Percentiles rank a stretch among this genome's conserved stretches.
Conservation (phyloP, 2,797 vertebrate genomes). For the Catharus ustulatus region DNA sequence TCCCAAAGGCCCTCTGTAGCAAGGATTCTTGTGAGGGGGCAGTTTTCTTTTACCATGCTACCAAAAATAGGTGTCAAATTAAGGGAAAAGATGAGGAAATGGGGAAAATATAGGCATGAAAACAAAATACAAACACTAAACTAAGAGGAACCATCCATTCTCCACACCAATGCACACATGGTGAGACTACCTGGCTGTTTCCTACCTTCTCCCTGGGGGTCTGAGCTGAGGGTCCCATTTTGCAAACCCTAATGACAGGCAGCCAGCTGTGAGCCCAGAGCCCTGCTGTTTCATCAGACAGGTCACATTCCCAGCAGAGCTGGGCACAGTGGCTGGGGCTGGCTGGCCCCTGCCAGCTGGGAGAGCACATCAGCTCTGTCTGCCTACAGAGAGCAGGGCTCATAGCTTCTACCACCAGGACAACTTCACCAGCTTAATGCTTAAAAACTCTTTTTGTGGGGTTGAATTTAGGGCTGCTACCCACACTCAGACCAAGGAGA, state of each 20-base stretch:
- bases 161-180: neutral
- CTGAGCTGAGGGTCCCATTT: neutral
- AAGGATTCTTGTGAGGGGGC: fast-evolving
- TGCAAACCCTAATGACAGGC: fast-evolving
- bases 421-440: neutral
- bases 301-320: neutral
- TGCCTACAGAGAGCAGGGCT: neutral
- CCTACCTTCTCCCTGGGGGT: neutral
- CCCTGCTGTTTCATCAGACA: fast-evolving
- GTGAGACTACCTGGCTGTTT: neutral
- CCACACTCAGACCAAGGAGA: neutral
- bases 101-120: neutral
- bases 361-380: fast-evolving
- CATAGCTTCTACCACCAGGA: neutral
- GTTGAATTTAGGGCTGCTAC: neutral
- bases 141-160: neutral
- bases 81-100: neutral
- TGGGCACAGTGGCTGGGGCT: neutral
- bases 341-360: neutral
- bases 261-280: neutral
- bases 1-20: neutral
- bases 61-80: neutral
- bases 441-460: neutral
- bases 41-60: neutral
- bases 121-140: neutral